Base-by-base conservation (phyloP, 2,113 vertebrate genomes). In the Phocoena sinus region DNA sequence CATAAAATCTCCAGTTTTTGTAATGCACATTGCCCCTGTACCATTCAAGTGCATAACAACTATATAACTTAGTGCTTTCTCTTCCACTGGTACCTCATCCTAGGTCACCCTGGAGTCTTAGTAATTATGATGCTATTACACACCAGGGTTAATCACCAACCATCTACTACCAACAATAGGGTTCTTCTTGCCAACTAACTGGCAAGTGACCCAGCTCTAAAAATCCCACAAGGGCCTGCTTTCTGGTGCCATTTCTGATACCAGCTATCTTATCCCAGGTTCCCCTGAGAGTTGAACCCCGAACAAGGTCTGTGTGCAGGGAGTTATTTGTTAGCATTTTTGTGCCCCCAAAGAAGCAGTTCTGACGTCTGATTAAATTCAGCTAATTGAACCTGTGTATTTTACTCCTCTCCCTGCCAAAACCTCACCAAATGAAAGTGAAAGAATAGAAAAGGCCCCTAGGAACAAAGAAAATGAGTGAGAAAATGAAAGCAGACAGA, bases 281-380 rank as follows among this genome's bases (percentile, higher is more conserved):
- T 81, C 21, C 47, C 65, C 36, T 73, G 31, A 67, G 17, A 96
- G 47, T 38, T 38, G 36, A 73, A 94, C 33, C 31, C 63, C n/a
- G 62, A 94, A 81, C 56, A 73, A 41, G 58, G 2, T 67, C 58
- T 62, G 10, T 36, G n/a, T 85, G 38, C 65, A 21, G 9, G 31
- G 28, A 21, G 62, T 71, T 56, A 65, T 73, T 65, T 56, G 44
- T 85, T 65, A 89, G 36, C 9, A 26, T 36, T 41, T 82, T 63
- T 77, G 65, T 50, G 20, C 31, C 56, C 56, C 20, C 25, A 31
- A 44, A 83, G 28, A 85, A 80, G 31, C 38, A 77, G 44, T 86
- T 95, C 73, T 90, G 77, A 67, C 33, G 81, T 84, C 36, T 87
- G 41, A 70, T 94, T 94, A 91, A 94, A 81, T 47, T 83, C 10